Conservation (phyloP, 2,888 invertebrate species). For the Amphimallon solstitiale region DNA sequence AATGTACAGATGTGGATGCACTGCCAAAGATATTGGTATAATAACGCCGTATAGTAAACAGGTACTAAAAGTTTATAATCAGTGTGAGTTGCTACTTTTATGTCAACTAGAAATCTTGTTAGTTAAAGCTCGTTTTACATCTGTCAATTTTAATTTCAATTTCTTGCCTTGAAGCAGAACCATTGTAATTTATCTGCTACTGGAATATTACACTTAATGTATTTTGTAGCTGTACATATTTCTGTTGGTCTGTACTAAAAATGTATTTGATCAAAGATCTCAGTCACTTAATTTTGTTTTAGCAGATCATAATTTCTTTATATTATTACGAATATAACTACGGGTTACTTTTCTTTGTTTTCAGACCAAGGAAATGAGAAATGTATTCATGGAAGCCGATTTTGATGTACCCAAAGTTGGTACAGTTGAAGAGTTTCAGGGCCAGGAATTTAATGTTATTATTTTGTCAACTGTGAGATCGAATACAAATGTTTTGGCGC, state of each 20-base stretch:
- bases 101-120: not conserved
- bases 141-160: too few relatives aligned
- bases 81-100: not conserved
- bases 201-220: too few relatives aligned
- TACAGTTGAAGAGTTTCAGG: conserved; percentile 88
- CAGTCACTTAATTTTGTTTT: too few relatives aligned
- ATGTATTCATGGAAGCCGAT: conserved; percentile 65
- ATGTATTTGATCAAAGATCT: too few relatives aligned
- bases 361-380: conserved; percentile 72
- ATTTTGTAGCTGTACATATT: too few relatives aligned
- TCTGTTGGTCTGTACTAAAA: too few relatives aligned
- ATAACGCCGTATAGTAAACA: conserved; percentile 94
- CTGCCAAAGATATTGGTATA: conserved; percentile 81
- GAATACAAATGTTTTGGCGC: conserved; percentile 57
- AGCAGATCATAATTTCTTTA: too few relatives aligned
- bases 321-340: too few relatives aligned
- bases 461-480: conserved; percentile 78
- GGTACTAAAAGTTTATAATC: conserved; percentile 63
- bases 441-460: conserved; percentile 79
- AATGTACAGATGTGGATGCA: conserved; percentile 74
- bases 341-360: conserved; percentile 49
- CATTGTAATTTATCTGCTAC: too few relatives aligned
- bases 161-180: too few relatives aligned
- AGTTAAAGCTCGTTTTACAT: not conserved
- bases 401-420: conserved; percentile 75